These are phyloP conservation scores for Hozukius guyotensis DNA, from an alignment of 2,797 vertebrate genomes.

Conservation along the genomic window DNA sequence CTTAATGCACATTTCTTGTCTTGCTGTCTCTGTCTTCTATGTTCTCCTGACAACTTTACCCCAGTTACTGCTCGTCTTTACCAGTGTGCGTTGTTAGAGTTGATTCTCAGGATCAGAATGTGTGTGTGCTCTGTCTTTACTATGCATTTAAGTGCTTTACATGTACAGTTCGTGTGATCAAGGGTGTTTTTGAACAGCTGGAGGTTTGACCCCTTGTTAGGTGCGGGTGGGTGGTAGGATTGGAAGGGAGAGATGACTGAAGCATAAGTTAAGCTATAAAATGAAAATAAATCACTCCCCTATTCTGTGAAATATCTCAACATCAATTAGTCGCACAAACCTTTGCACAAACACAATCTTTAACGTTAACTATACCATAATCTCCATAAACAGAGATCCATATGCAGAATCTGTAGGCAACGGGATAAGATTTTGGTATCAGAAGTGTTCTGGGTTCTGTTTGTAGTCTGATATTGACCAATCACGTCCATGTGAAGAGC, in stretches of 20 bases:
- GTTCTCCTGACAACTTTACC: neutral
- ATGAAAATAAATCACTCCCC: neutral
- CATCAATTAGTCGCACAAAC: too few species aligned
- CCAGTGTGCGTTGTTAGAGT: neutral
- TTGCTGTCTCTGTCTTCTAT: neutral
- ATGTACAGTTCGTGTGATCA: rapidly evolving
- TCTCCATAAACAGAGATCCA: too few species aligned
- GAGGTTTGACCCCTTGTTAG: neutral
- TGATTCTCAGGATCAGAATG: neutral
- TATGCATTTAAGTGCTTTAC: neutral
- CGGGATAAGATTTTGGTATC: too few species aligned
- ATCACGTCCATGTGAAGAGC: too few species aligned
- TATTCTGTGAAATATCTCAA: too few species aligned
- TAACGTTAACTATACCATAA: too few species aligned
- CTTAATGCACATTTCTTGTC: neutral
- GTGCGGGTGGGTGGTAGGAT: neutral
- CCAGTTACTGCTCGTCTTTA: neutral
- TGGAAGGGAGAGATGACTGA: neutral
- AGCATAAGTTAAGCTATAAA: neutral
- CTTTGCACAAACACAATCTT: too few species aligned
- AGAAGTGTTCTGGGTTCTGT: too few species aligned
- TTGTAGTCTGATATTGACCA: too few species aligned
- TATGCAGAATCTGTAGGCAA: too few species aligned
- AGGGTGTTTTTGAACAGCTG: neutral
- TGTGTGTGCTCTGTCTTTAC: neutral